Evolutionary conservation across 2,113 vertebrate species (phyloP).

Genomic region (Lophotis ruficrista): DNA sequence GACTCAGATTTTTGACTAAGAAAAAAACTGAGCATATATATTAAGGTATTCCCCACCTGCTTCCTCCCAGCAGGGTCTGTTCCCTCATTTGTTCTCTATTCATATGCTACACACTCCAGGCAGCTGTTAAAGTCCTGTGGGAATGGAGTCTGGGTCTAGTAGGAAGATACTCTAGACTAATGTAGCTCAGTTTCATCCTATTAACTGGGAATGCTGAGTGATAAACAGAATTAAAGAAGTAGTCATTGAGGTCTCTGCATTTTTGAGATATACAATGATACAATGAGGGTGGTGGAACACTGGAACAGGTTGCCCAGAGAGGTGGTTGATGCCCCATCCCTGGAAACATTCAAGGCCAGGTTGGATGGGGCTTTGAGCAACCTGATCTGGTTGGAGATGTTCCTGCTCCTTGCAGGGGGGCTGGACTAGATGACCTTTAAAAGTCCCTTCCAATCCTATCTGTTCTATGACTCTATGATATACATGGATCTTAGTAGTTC

Average conservation of each 20-base stretch:
- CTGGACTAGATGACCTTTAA: too few relatives aligned
- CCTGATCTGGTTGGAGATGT: too few relatives aligned
- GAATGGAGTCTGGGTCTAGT: background rate
- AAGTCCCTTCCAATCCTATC: too few relatives aligned
- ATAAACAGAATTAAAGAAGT: background rate
- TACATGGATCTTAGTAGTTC: background rate
- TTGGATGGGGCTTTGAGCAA: too few relatives aligned
- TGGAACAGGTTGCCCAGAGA: too few relatives aligned
- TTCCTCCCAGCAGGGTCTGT: background rate
- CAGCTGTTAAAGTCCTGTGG: background rate
- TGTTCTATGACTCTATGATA: too few relatives aligned
- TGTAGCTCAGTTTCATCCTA: background rate
- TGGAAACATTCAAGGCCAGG: too few relatives aligned
- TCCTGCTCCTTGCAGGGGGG: too few relatives aligned
- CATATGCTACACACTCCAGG: rapidly evolving
- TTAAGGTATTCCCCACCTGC: background rate
- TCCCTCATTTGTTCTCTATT: rapidly evolving
- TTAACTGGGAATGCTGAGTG: background rate
- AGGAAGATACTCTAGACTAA: background rate
- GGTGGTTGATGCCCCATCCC: too few relatives aligned
- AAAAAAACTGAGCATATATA: background rate
- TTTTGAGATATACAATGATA: background rate
- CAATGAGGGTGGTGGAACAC: too few relatives aligned
- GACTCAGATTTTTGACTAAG: background rate
- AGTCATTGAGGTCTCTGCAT: background rate